Base-by-base conservation (phyloP, 2,113 vertebrate species). In the Eptesicus fuscus region DNA sequence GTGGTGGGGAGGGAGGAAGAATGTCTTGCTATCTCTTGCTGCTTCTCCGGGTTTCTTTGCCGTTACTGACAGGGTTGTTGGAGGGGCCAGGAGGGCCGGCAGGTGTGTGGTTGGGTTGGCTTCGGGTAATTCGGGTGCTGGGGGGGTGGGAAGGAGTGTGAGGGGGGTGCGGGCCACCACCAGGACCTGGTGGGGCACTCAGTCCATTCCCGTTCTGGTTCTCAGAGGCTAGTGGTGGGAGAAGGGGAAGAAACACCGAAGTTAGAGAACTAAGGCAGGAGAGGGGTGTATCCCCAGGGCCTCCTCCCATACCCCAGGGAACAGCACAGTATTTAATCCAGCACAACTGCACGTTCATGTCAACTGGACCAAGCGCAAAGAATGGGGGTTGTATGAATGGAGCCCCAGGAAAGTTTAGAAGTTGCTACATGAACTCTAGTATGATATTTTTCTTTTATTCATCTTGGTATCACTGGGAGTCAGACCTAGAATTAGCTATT, bases 21-120 rank as follows among this genome's bases (percentile, higher is more conserved):
- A 20, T 11, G 73, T 76, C 56, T 82, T 32, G 96, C 97, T 98
- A 99, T 98, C 99, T 99, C 96, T 99, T 99, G 97, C 98, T 98
- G 88, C 98, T 98, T 63, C 99, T 98, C 1, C 98, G 98, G 20
- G 98, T 99, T 97, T 99, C 99, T 97, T 99, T 99, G 92, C 99
- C 98, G 5, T 99, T 99, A 95, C 98, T 99, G 95, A 99, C 98
- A 22, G 98, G 59, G 65, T 91, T 98, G 90, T 80, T 86, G 61
- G 97, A 86, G 14, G 98, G 85, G 9, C 97, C 98, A 0, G 98
- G 93, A 56, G 96, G 92, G 20, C 96, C 96, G 0, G 97, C 94
- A 25, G 97, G 59, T 16, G 97, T 97, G 63, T 98, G 98, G 92
- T 97, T 98, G 59, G 98, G 98, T 59, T 98, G 98, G 88, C 97